Percentiles rank a stretch among this genome's conserved stretches.
Evolutionary conservation across 1,140 invertebrate species (phyloP).

Genomic region (Scaptodrosophila lebanonensis): DNA sequence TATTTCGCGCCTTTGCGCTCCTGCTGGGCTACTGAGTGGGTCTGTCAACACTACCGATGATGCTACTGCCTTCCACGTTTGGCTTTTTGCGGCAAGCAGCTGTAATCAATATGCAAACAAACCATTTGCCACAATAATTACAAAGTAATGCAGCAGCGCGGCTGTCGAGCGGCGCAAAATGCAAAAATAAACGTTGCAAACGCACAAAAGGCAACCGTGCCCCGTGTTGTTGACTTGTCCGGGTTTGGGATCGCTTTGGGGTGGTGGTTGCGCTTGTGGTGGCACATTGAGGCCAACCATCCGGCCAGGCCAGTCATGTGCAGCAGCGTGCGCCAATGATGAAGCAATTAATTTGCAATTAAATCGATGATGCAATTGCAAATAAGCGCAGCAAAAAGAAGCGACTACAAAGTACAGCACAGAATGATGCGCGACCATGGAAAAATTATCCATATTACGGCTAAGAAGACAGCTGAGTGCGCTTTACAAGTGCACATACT

Average conservation of each 20-base stretch:
- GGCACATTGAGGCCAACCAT: slow-evolving; percentile 44
- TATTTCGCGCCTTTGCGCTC: slow-evolving; percentile 5
- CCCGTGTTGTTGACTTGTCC: too few relatives aligned
- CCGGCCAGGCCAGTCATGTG: neutral
- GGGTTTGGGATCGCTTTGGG: neutral
- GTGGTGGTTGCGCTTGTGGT: neutral
- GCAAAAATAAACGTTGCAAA: slow-evolving; percentile 60
- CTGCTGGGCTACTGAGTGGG: slow-evolving; percentile 10
- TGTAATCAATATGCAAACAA: slow-evolving; percentile 74
- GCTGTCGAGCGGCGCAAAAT: slow-evolving; percentile 51
- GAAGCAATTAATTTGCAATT: slow-evolving; percentile 77
- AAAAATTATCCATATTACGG: neutral
- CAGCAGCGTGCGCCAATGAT: slow-evolving; percentile 59
- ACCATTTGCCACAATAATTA: slow-evolving; percentile 73
- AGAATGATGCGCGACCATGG: slow-evolving; percentile 1
- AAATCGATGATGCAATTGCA: slow-evolving; percentile 72
- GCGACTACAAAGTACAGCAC: slow-evolving; percentile 39
- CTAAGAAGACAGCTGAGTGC: slow-evolving; percentile 6
- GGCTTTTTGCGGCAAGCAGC: slow-evolving; percentile 53
- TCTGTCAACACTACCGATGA: neutral
- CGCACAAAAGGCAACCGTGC: too few relatives aligned
- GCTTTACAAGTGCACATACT: neutral
- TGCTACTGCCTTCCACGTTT: slow-evolving; percentile 17
- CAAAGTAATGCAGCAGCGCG: slow-evolving; percentile 70
- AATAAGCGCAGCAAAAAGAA: slow-evolving; percentile 56